These are phyloP conservation scores for Eubasilissa splendida DNA, from an alignment of 2,888 invertebrate species.

Conservation along the genomic window DNA sequence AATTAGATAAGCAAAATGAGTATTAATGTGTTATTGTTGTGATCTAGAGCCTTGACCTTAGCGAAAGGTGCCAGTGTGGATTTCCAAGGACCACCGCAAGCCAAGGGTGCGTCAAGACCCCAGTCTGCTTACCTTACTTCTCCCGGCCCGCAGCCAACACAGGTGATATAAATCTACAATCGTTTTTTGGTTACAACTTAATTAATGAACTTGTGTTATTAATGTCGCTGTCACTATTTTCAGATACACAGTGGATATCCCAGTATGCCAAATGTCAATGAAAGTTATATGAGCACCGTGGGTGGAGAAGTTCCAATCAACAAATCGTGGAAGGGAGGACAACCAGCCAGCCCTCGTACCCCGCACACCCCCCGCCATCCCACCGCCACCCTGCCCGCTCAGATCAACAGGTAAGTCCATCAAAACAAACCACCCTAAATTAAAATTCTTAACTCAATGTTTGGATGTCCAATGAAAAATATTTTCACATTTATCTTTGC, in stretches of 20 bases:
- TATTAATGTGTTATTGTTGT: not conserved
- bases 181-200: not conserved
- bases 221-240: slow-evolving; percentile 38
- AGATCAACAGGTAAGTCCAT: slow-evolving; percentile 20
- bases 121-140: slow-evolving; percentile 42
- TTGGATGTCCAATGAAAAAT: too few relatives aligned
- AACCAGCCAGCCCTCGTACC: slow-evolving; percentile 31
- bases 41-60: slow-evolving; percentile 31
- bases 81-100: slow-evolving; percentile 26
- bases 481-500: too few relatives aligned
- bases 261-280: slow-evolving; percentile 59
- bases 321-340: slow-evolving; percentile 38
- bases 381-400: not conserved
- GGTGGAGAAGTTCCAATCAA: not conserved
- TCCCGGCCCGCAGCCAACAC: slow-evolving; percentile 28
- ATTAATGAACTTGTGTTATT: not conserved
- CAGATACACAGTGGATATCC: slow-evolving; percentile 56
- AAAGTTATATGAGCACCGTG: slow-evolving; percentile 45
- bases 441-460: too few relatives aligned
- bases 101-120: slow-evolving; percentile 27
- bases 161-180: slow-evolving; percentile 13
- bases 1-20: too few relatives aligned
- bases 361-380: slow-evolving; percentile 16
- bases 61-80: slow-evolving; percentile 32
- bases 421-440: not conserved